phyloP scores from a whole-genome alignment of 2,888 invertebrate species.

The Campaea margaritaria region DNA sequence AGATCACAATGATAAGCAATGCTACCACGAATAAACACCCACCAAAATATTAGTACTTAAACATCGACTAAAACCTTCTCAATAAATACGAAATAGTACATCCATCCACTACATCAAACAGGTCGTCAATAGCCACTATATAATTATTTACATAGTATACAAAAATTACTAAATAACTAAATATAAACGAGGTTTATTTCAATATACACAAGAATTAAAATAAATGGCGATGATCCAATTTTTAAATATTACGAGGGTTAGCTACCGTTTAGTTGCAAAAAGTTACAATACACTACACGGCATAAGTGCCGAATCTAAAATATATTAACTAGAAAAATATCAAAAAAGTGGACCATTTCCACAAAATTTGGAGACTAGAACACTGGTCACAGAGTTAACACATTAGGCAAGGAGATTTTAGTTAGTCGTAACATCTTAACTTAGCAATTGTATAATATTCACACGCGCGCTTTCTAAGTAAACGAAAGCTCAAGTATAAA shows the following conservation, averaged over 20 bases:
- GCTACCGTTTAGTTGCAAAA: conserved; percentile 41
- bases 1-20: conserved; percentile 48
- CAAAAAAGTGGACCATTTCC: conserved; percentile 59
- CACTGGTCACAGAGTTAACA: conserved; percentile 75
- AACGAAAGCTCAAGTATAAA: conserved; percentile 59
- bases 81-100: conserved; percentile 59
- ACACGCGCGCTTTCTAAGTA: conserved; percentile 50
- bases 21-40: conserved; percentile 51
- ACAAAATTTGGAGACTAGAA: conserved; percentile 75
- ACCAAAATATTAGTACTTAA: conserved; percentile 61
- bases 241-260: conserved; percentile 44
- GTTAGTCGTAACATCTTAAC: conserved; percentile 50
- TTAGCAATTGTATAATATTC: conserved; percentile 49
- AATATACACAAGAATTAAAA: conserved; percentile 53
- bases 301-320: conserved; percentile 36
- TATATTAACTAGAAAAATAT: conserved; percentile 43
- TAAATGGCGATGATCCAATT: conserved; percentile 56
- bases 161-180: conserved; percentile 49
- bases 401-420: conserved; percentile 74
- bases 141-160: conserved; percentile 68
- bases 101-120: conserved; percentile 54
- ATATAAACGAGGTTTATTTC: conserved; percentile 53
- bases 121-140: conserved; percentile 52
- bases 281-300: conserved; percentile 19
- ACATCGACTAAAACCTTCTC: conserved; percentile 43